phyloP scores from a whole-genome alignment of 64 coral and sea anemone genomes.

The Dendronephthya gigantea region DNA sequence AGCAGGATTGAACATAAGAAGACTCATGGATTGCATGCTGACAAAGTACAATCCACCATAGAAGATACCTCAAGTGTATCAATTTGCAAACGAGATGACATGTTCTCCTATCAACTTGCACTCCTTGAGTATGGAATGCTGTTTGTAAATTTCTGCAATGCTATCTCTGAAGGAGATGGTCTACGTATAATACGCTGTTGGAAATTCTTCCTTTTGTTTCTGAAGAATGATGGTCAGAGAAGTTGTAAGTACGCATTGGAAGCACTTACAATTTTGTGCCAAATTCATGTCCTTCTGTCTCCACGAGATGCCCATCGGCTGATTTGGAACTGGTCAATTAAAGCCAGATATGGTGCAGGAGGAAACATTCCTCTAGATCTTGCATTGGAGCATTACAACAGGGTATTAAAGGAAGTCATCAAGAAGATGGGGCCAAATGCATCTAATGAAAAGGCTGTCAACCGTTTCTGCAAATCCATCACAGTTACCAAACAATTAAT shows the following conservation, averaged over 20 bases:
- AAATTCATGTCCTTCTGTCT: slow-evolving; percentile 32
- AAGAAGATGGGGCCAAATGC: slow-evolving; percentile 45
- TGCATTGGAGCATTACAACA: slow-evolving; percentile 37
- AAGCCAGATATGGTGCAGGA: slow-evolving; percentile 20
- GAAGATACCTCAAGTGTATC: too few species aligned
- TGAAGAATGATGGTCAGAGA: slow-evolving; percentile 11
- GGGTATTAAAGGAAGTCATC: slow-evolving; percentile 36
- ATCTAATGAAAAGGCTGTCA: slow-evolving; percentile 28
- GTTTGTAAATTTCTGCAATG: too few species aligned
- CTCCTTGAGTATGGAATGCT: too few species aligned
- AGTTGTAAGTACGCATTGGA: slow-evolving; percentile 60
- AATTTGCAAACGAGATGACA: too few species aligned
- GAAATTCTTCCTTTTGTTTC: too few species aligned
- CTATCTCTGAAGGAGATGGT: too few species aligned
- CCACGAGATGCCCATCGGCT: slow-evolving; percentile 33
- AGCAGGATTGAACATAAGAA: too few species aligned
- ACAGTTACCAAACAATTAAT: slow-evolving; percentile 13
- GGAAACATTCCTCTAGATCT: slow-evolving; percentile 43
- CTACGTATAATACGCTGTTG: too few species aligned
- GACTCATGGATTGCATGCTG: too few species aligned
- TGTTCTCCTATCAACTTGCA: too few species aligned
- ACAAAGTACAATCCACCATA: too few species aligned
- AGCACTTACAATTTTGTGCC: slow-evolving; percentile 22
- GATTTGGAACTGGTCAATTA: slow-evolving; percentile 42
- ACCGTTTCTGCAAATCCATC: slow-evolving; percentile 13